Evolutionary conservation across 2,888 invertebrate species (phyloP).

Genomic region (Acanthopleura granulata): DNA sequence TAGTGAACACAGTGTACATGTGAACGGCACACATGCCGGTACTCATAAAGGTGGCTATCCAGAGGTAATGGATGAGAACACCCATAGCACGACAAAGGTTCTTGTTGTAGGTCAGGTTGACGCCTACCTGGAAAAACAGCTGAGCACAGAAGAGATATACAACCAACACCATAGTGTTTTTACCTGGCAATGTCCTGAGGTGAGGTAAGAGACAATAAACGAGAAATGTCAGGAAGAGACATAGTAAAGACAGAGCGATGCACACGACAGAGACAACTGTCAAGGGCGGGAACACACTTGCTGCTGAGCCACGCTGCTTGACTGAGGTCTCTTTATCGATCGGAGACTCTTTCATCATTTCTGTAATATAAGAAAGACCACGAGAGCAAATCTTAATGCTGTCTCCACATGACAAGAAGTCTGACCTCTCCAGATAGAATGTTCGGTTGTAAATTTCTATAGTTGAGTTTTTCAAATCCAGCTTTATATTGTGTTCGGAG

Average conservation of each 20-base stretch:
- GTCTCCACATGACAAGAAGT: background rate
- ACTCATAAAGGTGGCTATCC: constrained; percentile 3
- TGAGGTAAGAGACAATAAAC: background rate
- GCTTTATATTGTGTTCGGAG: background rate
- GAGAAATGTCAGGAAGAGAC: constrained; percentile 11
- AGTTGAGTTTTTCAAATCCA: background rate
- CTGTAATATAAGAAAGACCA: background rate
- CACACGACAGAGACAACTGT: constrained; percentile 3
- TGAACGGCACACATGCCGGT: constrained; percentile 9
- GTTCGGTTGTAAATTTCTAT: background rate
- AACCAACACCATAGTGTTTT: constrained; percentile 1
- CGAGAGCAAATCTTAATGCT: background rate
- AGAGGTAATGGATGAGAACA: constrained; percentile 13
- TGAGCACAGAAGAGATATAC: constrained; percentile 8
- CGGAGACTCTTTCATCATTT: background rate
- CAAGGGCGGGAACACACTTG: background rate
- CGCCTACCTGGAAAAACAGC: constrained; percentile 14
- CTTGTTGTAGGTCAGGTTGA: background rate
- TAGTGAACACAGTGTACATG: constrained; percentile 16
- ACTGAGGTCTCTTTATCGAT: background rate
- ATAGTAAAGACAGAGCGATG: constrained; percentile 10
- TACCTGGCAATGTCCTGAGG: constrained; percentile 10
- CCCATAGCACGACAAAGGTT: constrained; percentile 3
- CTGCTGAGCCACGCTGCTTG: background rate
- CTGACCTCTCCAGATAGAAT: background rate